A percentile compares a stretch with the other conserved stretches of the same genome.
phyloP scores from a whole-genome alignment of 2,113 vertebrate genomes.

The Mohoua ochrocephala region DNA sequence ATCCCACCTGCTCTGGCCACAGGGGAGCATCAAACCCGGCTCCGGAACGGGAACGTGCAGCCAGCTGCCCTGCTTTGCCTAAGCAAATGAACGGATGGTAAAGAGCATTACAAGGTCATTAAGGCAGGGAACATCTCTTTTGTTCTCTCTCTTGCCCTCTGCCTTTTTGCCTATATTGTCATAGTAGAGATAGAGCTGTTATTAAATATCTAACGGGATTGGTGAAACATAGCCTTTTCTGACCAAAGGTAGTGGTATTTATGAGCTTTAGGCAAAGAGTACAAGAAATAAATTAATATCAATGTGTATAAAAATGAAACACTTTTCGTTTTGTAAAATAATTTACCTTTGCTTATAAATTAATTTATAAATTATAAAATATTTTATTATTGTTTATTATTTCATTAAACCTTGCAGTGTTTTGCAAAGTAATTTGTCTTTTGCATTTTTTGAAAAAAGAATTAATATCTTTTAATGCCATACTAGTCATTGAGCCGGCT shows the following conservation, averaged over 20 bases:
- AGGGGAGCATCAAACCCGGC: not conserved
- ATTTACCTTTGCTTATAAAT: no score
- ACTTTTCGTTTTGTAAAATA: not conserved
- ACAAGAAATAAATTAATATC: not conserved
- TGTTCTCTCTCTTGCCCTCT: not conserved
- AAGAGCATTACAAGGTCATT: not conserved
- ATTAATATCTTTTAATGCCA: not conserved
- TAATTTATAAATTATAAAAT: not conserved
- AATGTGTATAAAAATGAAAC: not conserved
- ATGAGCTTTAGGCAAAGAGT: not conserved
- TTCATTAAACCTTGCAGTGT: not conserved
- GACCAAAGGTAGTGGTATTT: not conserved
- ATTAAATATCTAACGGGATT: not conserved
- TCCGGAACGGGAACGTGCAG: not conserved
- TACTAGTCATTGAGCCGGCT: not conserved
- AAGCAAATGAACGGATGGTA: not conserved
- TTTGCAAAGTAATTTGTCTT: not conserved
- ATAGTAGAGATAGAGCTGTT: not conserved
- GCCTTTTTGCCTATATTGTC: not conserved
- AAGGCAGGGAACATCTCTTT: not conserved
- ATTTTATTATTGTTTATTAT: not conserved
- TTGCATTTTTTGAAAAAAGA: not conserved
- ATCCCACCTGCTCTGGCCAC: not conserved
- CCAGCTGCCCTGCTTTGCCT: not conserved
- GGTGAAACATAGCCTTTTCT: not conserved